These are phyloP conservation scores for Euglossa dilemma DNA, from an alignment of 1,140 invertebrate species.

Conservation along the genomic window DNA sequence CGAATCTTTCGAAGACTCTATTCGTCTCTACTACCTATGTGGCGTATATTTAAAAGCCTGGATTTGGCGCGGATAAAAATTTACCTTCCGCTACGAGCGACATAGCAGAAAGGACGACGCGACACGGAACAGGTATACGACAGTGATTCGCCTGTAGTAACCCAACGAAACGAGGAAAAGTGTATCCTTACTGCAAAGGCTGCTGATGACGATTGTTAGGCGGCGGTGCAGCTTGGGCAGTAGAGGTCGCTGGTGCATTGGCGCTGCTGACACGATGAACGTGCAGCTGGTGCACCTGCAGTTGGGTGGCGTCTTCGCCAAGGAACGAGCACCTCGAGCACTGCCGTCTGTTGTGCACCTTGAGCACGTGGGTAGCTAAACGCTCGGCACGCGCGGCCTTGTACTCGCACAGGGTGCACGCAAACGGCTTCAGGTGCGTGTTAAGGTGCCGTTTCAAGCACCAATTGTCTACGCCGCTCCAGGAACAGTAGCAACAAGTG, in stretches of 20 bases:
- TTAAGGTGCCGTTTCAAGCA: slow-evolving; percentile 95
- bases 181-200: slow-evolving; percentile 72
- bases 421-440: slow-evolving; percentile 95
- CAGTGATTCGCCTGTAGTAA: not conserved
- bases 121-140: not conserved
- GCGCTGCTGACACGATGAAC: slow-evolving; percentile 80
- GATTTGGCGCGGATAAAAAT: too few relatives aligned
- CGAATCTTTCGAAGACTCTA: too few relatives aligned
- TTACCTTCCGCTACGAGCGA: too few relatives aligned
- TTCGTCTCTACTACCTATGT: too few relatives aligned
- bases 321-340: slow-evolving; percentile 94
- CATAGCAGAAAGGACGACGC: not conserved
- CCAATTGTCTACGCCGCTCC: slow-evolving; percentile 97
- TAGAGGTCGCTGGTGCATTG: slow-evolving; percentile 60
- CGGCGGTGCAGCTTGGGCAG: slow-evolving; percentile 39
- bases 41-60: too few relatives aligned
- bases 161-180: not conserved
- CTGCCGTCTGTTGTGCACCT: slow-evolving; percentile 94
- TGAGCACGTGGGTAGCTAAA: slow-evolving; percentile 93
- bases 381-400: slow-evolving; percentile 94
- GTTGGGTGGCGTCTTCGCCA: slow-evolving; percentile 89
- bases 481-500: slow-evolving; percentile 93
- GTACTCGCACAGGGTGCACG: slow-evolving; percentile 94
- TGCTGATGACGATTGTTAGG: slow-evolving; percentile 66
- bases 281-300: slow-evolving; percentile 88